Conservation (phyloP, 2,888 invertebrate species). For the Chrysodeixis includens region DNA sequence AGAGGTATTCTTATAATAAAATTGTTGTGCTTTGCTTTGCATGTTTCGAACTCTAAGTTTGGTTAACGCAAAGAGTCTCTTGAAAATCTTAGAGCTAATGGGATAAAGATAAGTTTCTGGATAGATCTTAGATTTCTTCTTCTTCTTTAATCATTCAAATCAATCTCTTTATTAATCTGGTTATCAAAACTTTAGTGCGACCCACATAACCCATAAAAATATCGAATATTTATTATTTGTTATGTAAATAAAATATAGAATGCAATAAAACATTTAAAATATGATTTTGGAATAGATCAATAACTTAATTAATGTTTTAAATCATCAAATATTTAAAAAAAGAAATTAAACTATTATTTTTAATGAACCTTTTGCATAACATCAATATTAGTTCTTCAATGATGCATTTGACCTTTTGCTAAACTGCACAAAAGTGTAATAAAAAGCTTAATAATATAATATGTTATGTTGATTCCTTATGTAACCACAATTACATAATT, state of each 20-base stretch:
- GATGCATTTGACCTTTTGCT: conserved; percentile 1
- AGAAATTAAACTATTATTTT: neutral
- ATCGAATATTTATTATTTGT: too few species aligned
- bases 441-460: neutral
- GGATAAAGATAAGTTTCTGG: too few species aligned
- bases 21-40: too few species aligned
- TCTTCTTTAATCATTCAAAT: too few species aligned
- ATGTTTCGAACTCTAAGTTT: too few species aligned
- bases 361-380: neutral
- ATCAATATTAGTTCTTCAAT: neutral
- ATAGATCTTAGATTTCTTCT: too few species aligned
- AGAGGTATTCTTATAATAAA: conserved; percentile 28
- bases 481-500: neutral
- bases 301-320: neutral
- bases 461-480: neutral
- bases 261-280: conserved; percentile 19
- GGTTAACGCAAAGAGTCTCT: too few species aligned
- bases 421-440: neutral
- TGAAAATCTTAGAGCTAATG: too few species aligned
- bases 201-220: too few species aligned
- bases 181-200: too few species aligned
- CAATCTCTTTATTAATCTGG: too few species aligned
- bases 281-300: neutral
- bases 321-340: neutral
- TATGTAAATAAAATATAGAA: too few species aligned